Percentiles rank a stretch among this genome's conserved stretches.
Conservation (phyloP, 2,113 vertebrate species). For the Cheilinus undulatus region DNA sequence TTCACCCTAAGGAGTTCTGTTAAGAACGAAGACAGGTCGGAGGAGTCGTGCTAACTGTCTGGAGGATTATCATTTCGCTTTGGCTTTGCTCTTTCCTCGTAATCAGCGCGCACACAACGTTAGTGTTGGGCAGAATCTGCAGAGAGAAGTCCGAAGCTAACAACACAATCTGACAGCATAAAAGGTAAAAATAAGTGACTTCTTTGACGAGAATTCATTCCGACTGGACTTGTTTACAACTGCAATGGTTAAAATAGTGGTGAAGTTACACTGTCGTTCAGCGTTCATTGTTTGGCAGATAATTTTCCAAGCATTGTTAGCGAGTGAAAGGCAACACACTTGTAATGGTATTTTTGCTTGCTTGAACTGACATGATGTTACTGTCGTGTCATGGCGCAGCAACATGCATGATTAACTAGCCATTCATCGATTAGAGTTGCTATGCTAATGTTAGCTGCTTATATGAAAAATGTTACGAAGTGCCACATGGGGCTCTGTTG, state of each 20-base stretch:
- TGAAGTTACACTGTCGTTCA: constrained; percentile 30
- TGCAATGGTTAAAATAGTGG: neutral
- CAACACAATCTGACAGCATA: constrained; percentile 61
- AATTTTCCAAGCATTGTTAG: constrained; percentile 25
- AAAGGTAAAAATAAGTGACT: constrained; percentile 60
- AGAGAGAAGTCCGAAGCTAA: constrained; percentile 68
- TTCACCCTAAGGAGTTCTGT: constrained; percentile 18
- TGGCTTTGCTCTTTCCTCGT: constrained; percentile 38
- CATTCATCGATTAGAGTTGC: constrained; percentile 26
- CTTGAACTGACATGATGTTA: constrained; percentile 28
- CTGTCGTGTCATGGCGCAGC: constrained; percentile 38
- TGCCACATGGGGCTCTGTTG: constrained; percentile 63
- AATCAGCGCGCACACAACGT: constrained; percentile 47
- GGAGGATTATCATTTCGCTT: constrained; percentile 37
- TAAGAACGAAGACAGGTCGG: constrained; percentile 1
- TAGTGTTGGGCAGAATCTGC: constrained; percentile 56
- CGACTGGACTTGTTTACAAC: constrained; percentile 49
- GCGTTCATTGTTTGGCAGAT: constrained; percentile 42
- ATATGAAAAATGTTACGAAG: constrained; percentile 10
- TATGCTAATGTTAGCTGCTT: constrained; percentile 54
- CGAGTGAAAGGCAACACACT: constrained; percentile 40
- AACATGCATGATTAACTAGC: constrained; percentile 31
- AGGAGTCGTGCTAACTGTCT: constrained; percentile 38
- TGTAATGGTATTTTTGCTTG: neutral
- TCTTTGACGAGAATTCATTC: constrained; percentile 11